Percentiles rank a stretch among this genome's conserved stretches.
Conservation (phyloP, 2,797 vertebrate genomes). For the Tinamus major region DNA sequence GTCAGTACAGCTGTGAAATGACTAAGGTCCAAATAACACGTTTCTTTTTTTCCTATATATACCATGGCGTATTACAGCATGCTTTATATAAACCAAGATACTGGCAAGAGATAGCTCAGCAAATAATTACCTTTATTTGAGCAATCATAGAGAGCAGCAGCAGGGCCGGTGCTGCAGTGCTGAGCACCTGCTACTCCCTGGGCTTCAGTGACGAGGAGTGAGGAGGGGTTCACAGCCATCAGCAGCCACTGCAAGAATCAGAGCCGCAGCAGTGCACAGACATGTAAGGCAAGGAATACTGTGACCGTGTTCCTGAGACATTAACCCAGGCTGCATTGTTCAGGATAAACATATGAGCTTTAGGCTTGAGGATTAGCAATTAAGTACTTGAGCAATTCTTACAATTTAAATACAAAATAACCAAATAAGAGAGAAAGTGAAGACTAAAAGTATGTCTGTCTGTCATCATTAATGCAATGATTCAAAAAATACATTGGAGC, state of each 20-base stretch:
- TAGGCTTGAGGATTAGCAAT: not conserved
- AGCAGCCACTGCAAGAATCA: not conserved
- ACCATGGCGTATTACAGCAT: not conserved
- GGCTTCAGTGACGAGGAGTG: not conserved
- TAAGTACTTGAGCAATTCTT: slow-evolving; percentile 35
- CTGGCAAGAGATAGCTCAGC: not conserved
- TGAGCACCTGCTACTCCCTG: not conserved
- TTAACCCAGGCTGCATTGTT: not conserved
- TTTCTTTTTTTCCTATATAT: not conserved
- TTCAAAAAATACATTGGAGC: not conserved
- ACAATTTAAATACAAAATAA: slow-evolving; percentile 37
- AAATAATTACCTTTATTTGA: slow-evolving; percentile 34
- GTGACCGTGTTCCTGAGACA: not conserved
- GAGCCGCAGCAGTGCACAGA: not conserved
- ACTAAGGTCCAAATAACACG: not conserved
- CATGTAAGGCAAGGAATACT: not conserved
- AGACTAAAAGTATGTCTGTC: slow-evolving; percentile 8
- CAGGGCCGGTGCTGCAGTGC: not conserved
- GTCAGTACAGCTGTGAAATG: slow-evolving; percentile 28
- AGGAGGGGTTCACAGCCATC: not conserved
- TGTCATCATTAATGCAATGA: not conserved
- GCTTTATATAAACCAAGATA: not conserved
- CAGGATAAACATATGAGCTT: not conserved
- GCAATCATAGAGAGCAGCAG: not conserved
- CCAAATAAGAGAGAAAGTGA: slow-evolving; percentile 2